Conservation (phyloP, 2,113 vertebrate species). For the Lepus timidus region DNA sequence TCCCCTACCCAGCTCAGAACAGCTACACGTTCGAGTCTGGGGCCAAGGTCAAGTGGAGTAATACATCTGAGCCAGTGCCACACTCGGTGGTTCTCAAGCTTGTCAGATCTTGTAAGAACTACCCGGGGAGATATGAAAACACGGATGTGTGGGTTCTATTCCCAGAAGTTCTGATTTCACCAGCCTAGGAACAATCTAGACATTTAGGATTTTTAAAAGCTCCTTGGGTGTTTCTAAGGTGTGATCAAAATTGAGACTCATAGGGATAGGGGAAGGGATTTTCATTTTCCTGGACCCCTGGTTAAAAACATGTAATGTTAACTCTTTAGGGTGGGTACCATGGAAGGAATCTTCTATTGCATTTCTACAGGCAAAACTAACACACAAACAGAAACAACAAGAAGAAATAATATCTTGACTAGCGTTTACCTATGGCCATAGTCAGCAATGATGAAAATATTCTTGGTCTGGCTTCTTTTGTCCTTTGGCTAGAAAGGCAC, state of each 20-base stretch:
- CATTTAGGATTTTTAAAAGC: background rate
- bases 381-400: background rate
- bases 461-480: background rate
- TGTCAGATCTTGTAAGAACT: background rate
- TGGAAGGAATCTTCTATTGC: background rate
- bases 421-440: background rate
- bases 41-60: background rate
- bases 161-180: conserved; percentile 18
- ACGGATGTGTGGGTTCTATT: background rate
- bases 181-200: background rate
- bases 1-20: background rate
- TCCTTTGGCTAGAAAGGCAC: background rate
- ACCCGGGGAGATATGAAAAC: background rate
- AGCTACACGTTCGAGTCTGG: background rate
- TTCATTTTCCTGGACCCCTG: background rate
- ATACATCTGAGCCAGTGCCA: background rate
- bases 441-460: conserved; percentile 2
- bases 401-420: background rate
- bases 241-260: conserved; percentile 3
- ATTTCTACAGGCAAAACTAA: conserved; percentile 15
- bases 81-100: background rate
- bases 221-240: conserved; percentile 29
- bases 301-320: background rate
- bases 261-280: background rate
- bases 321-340: background rate